These are phyloP conservation scores for Halcyon malimbica DNA, from an alignment of 2,113 vertebrate genomes.

Conservation along the genomic window DNA sequence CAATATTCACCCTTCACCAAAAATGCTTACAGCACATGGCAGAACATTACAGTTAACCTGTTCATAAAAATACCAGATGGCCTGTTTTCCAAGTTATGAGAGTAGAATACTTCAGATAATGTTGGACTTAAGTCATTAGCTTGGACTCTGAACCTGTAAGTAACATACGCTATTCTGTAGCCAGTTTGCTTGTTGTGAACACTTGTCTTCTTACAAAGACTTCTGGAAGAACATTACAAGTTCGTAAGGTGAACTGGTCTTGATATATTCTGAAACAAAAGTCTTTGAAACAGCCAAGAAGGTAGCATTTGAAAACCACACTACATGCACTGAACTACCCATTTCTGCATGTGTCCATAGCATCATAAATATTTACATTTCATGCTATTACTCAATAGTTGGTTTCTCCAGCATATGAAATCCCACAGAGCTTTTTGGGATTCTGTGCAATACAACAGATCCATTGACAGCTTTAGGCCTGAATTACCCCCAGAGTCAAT, in stretches of 20 bases:
- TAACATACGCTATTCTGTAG: not conserved
- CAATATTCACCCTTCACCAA: not conserved
- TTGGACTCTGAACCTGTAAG: not conserved
- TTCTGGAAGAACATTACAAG: not conserved
- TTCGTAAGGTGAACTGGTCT: not conserved
- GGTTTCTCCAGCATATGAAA: not conserved
- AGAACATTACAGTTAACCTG: not conserved
- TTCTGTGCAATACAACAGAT: constrained; percentile 49
- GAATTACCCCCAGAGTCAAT: not conserved
- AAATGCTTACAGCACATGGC: not conserved
- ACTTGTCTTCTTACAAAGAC: constrained; percentile 10
- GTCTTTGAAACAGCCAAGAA: constrained; percentile 64
- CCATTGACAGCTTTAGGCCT: constrained; percentile 43
- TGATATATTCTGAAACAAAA: constrained; percentile 41
- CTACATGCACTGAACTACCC: not conserved
- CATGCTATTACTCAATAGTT: constrained; percentile 3
- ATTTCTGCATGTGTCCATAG: not conserved
- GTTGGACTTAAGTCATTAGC: not conserved
- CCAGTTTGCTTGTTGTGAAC: not conserved
- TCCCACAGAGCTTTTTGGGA: not conserved
- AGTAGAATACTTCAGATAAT: constrained; percentile 18
- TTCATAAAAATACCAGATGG: not conserved
- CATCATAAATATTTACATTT: not conserved
- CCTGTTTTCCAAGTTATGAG: not conserved
- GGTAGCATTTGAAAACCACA: constrained; percentile 50